phyloP scores from a whole-genome alignment of 2,888 invertebrate species.

The Leptogaster cylindrica region DNA sequence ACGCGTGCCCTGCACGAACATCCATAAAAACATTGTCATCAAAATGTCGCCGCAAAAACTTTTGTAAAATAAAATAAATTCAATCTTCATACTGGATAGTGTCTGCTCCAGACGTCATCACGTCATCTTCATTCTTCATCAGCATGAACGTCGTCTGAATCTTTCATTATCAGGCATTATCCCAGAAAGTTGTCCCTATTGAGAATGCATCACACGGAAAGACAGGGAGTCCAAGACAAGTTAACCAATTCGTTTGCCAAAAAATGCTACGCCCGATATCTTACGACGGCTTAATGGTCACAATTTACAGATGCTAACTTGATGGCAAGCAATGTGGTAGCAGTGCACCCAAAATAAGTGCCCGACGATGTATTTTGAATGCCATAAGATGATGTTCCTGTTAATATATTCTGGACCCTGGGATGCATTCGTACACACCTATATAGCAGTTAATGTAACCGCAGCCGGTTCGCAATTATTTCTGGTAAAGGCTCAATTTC shows the following conservation, averaged over 20 bases:
- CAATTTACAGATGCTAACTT: not conserved
- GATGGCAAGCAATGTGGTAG: no score
- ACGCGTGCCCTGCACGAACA: no score
- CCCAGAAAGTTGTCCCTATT: not conserved
- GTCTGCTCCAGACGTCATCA: not conserved
- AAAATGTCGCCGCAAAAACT: no score
- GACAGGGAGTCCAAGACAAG: not conserved
- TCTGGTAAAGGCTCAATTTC: not conserved
- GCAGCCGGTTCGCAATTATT: not conserved
- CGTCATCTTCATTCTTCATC: constrained; percentile 3
- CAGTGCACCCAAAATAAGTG: not conserved
- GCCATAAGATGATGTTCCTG: not conserved
- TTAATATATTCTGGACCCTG: not conserved
- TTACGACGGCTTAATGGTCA: constrained; percentile 2
- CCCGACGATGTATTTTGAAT: not conserved
- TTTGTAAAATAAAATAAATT: no score
- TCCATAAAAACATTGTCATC: no score
- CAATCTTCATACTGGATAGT: no score
- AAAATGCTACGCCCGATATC: constrained; percentile 2
- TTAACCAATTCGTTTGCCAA: not conserved
- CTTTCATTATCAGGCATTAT: constrained; percentile 6
- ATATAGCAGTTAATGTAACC: not conserved
- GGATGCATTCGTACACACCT: no score
- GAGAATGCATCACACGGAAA: no score
- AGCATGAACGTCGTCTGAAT: not conserved